Percentiles rank a stretch among this genome's conserved stretches.
Evolutionary conservation across 2,113 vertebrate genomes (phyloP).

Genomic region (Butastur rufipennis): DNA sequence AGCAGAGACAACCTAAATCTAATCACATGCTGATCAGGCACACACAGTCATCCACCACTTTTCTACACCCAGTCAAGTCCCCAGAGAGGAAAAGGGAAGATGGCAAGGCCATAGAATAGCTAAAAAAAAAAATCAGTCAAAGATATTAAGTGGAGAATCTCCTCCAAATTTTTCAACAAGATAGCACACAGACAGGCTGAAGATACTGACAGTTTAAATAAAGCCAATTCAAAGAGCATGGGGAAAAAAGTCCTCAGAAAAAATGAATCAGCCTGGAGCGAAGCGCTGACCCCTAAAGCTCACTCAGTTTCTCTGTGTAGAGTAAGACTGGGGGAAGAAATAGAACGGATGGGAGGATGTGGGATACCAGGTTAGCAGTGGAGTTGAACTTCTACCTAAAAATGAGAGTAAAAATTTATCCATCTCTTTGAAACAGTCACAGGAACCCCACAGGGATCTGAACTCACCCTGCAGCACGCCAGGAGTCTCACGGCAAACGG

Average conservation of each 20-base stretch:
- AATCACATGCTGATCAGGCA: neutral
- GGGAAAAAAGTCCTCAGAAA: neutral
- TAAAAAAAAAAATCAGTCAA: neutral
- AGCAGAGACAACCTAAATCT: neutral
- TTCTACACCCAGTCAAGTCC: neutral
- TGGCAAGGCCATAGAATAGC: fast-evolving
- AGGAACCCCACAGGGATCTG: neutral
- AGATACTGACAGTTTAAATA: neutral
- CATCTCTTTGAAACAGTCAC: neutral
- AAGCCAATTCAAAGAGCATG: neutral
- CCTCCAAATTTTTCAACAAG: neutral
- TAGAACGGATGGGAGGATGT: neutral
- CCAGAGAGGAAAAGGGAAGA: neutral
- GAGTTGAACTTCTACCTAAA: neutral
- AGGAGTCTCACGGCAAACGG: neutral
- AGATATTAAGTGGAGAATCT: neutral
- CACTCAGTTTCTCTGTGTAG: neutral
- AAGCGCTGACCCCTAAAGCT: neutral
- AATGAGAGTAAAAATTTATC: neutral
- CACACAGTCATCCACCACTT: neutral
- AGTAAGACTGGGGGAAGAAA: neutral
- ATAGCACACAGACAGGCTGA: neutral
- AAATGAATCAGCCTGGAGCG: neutral
- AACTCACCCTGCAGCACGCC: neutral
- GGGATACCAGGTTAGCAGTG: neutral